phyloP scores from a whole-genome alignment of 2,797 vertebrate species.

The Periophthalmus magnuspinnatus region DNA sequence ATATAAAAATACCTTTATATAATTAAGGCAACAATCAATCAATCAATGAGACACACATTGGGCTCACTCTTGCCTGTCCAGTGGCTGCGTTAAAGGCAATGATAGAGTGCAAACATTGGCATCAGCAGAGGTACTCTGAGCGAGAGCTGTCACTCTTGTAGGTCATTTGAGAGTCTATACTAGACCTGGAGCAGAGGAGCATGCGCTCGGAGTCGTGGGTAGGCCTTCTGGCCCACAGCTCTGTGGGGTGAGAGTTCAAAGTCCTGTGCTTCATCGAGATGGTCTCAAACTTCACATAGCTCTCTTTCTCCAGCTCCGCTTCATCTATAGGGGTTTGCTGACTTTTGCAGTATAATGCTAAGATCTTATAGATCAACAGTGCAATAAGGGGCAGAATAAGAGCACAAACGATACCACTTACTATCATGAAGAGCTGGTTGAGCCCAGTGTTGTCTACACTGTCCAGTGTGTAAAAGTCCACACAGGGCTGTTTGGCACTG shows the following conservation, averaged over 20 bases:
- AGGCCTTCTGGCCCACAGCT: conserved; percentile 86
- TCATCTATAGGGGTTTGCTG: conserved; percentile 61
- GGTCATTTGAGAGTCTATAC: conserved; percentile 90
- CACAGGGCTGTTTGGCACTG: conserved; percentile 85
- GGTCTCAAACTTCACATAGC: conserved; percentile 94
- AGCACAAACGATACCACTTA: conserved; percentile 80
- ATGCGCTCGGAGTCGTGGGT: conserved; percentile 88
- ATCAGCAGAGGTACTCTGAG: conserved; percentile 85
- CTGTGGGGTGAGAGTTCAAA: conserved; percentile 68
- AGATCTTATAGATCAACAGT: conserved; percentile 89
- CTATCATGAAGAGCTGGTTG: conserved; percentile 74
- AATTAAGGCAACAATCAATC: conserved; percentile 68
- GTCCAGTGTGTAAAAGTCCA: conserved; percentile 86
- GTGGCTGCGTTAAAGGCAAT: background rate
- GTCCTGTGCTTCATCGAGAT: conserved; percentile 86
- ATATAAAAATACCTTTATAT: conserved; percentile 43
- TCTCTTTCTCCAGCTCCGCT: conserved; percentile 89
- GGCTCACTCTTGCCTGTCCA: background rate
- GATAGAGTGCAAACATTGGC: background rate
- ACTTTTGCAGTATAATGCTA: conserved; percentile 81
- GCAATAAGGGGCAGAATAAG: conserved; percentile 84
- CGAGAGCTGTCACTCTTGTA: conserved; percentile 87
- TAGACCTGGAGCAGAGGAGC: conserved; percentile 89
- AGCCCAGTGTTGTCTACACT: conserved; percentile 54
- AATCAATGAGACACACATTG: background rate